Evolutionary conservation across 2,113 vertebrate species (phyloP), one percentile per base, ranked within the genome.

Genomic region (Euleptes europaea): DNA sequence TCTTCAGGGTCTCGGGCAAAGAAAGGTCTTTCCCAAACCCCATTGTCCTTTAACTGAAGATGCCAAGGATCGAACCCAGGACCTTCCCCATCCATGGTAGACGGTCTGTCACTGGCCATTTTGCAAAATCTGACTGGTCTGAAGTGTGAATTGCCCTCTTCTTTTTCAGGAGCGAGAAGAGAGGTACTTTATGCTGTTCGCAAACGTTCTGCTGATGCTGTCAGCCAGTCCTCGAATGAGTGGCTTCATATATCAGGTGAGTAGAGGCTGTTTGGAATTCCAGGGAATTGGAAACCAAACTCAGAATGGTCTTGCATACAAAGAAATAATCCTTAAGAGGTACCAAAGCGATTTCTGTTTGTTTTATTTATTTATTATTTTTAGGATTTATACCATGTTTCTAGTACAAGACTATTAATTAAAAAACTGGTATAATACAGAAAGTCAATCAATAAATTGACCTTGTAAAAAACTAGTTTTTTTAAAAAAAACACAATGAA

Each of bases 161-260:
- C 86, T 75, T 79, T 76, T 71, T 2, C 90, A 99, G 99, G 99
- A 99, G 77, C 98, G 98, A 94, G 98, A 99, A 42, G 99, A 99
- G 90, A 94, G 98, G 0, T 99, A 99, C 94, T 95, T 99, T 82
- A 96, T 99, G 97, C 93, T 99, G 86, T 99, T 99, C 94, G 96
- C 98, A 31, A 97, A 93, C 5, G 84, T 97, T 91, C 88, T 99
- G 84, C 94, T 99, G 83, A 97, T 99, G 97, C 95, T 99, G 38
- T 99, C 98, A 40, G 97, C 98, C 86, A 99, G 98, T 94, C 97
- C 98, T 80, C 97, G 98, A 75, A 99, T 99, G 98, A 99, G 98
- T 89, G 98, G 98, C 88, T 99, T 99, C 86, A 98, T 99, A 90
- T 99, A 98, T 94, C 98, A 99, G 98, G 99, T 98, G 94, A 95